Conservation (phyloP, 2,797 vertebrate species). For the Luscinia megarhynchos region DNA sequence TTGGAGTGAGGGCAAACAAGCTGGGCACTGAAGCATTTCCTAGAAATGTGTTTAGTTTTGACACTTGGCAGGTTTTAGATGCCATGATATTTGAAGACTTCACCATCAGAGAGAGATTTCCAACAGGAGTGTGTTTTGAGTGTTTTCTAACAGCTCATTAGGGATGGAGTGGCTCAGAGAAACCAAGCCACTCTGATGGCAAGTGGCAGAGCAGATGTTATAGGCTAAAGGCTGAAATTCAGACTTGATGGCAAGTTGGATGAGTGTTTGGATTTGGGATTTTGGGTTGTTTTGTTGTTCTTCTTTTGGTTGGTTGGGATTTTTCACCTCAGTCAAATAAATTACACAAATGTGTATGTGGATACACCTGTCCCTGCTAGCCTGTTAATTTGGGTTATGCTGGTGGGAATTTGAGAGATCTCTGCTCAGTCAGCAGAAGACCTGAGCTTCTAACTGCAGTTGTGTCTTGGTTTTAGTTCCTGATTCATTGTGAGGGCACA, state of each 20-base stretch:
- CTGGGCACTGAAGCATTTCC: neutral
- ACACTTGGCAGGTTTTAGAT: neutral
- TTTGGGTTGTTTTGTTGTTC: neutral
- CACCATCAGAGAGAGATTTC: neutral
- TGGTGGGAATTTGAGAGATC: neutral
- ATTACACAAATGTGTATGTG: neutral
- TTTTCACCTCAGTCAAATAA: neutral
- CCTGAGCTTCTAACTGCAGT: neutral
- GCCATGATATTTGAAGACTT: neutral
- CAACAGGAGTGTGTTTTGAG: neutral
- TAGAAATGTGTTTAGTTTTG: neutral
- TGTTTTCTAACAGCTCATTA: neutral
- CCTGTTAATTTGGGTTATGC: neutral
- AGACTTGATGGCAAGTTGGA: neutral
- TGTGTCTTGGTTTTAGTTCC: conserved; percentile 82
- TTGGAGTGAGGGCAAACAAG: neutral
- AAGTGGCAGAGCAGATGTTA: neutral
- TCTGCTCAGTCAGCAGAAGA: neutral
- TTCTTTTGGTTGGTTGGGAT: neutral
- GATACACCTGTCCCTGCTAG: neutral
- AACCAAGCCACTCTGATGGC: neutral
- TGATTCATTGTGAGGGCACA: conserved; percentile 95
- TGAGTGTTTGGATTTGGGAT: neutral
- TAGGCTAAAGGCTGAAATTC: neutral
- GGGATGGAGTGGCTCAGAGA: neutral